Evolutionary conservation across 2,797 vertebrate species (phyloP), one percentile per base, ranked within the genome.

Genomic region (Atherinosoma microstoma): DNA sequence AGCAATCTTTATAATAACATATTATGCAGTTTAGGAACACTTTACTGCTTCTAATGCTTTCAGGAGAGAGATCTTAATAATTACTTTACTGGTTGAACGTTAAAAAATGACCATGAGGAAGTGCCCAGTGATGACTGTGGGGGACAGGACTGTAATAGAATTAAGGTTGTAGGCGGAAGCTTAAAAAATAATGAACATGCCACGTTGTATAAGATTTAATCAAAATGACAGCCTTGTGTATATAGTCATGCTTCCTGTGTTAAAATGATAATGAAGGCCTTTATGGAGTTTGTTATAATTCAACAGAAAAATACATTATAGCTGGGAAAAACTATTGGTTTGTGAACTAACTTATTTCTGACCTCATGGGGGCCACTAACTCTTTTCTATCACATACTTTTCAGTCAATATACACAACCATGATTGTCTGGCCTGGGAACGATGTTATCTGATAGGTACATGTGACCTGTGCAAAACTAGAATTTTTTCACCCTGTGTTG

Each of bases 351-450:
- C 27, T 29, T 16, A 51, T 22, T 20, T 18, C 51, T n/a, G 7
- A 60, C 32, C 58, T 84, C 61, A 68, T 70, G 72, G 61, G 45
- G 16, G 76, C 20, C 30, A 22, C 36, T n/a, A 42, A 3, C 16
- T 66, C 38, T 27, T 57, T 15, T 22, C 7, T 64, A 32, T 60
- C 53, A 49, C 66, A 64, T 20, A 59, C 45, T 27, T 57, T 30
- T 53, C 42, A 67, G 60, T 54, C 49, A 20, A 18, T 0, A 2
- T 61, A 30, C 11, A 27, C 24, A 27, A 27, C 24, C 24, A 53
- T 70, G 64, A 67, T 57, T 3, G 6, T 70, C 42, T 15, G 59
- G 58, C 64, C 60, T 73, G 66, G 58, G 53, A 80, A 78, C 70
- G 78, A 63, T 69, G 35, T 13, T 47, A 61, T 81, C 73, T 51